Percentiles rank a stretch among this genome's conserved stretches.
These are phyloP conservation scores for Mesoclemmys tuberculata DNA, from an alignment of 2,113 vertebrate species.

Conservation along the genomic window DNA sequence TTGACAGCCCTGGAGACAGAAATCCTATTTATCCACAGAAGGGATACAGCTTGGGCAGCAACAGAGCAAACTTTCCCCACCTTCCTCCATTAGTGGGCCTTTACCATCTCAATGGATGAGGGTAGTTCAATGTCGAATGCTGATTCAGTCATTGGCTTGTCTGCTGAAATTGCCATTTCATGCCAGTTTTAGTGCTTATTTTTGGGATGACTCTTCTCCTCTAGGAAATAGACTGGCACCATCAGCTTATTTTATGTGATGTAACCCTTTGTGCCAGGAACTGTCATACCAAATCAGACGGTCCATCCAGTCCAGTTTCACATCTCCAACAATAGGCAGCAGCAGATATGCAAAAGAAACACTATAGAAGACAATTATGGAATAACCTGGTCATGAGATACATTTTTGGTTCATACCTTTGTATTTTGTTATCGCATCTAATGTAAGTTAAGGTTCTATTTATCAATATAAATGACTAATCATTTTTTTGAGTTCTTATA, in stretches of 20 bases:
- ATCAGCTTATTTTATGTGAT: background rate
- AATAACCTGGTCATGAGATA: background rate
- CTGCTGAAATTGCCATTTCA: background rate
- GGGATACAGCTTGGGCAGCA: background rate
- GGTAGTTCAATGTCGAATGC: background rate
- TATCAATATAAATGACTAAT: background rate
- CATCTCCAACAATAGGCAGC: background rate
- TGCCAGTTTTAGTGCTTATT: background rate
- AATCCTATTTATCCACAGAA: background rate
- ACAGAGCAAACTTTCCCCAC: background rate
- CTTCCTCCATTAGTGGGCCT: background rate
- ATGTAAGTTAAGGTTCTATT: conserved; percentile 37
- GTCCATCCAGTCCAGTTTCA: background rate
- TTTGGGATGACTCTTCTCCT: background rate
- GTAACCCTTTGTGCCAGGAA: fast-evolving
- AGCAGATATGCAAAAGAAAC: conserved; percentile 1
- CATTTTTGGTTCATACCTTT: background rate
- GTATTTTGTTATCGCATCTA: background rate
- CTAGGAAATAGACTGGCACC: background rate
- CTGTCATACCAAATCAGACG: background rate
- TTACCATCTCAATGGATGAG: background rate
- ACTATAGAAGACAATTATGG: background rate
- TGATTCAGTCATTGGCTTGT: background rate
- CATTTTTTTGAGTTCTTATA: background rate
- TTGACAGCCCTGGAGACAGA: background rate